These are phyloP conservation scores for Strigamia crassipes DNA, from an alignment of 2,888 invertebrate species.

Conservation along the genomic window DNA sequence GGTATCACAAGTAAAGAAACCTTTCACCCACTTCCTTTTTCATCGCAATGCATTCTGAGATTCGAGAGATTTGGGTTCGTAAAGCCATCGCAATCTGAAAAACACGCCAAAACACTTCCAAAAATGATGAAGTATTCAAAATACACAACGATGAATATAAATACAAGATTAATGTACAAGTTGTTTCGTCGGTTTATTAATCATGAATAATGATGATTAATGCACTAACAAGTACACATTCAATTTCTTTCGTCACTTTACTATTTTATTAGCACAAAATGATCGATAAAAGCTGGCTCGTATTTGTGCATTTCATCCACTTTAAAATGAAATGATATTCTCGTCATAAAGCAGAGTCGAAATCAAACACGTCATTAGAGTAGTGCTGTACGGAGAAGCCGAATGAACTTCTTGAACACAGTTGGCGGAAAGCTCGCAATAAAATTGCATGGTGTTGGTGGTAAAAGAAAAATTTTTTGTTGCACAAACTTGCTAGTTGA, in stretches of 20 bases:
- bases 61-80: too few species aligned
- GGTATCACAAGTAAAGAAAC: background rate
- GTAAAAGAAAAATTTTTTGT: slow-evolving; percentile 12
- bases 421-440: slow-evolving; percentile 25
- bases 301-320: too few species aligned
- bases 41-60: too few species aligned
- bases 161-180: too few species aligned
- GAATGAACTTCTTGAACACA: slow-evolving; percentile 42
- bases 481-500: slow-evolving; percentile 33
- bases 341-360: background rate
- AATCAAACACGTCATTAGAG: slow-evolving; percentile 38
- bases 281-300: too few species aligned
- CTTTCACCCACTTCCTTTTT: background rate
- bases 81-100: too few species aligned
- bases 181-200: too few species aligned
- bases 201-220: too few species aligned
- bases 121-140: too few species aligned
- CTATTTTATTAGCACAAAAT: background rate
- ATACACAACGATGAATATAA: too few species aligned
- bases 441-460: slow-evolving; percentile 25
- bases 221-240: too few species aligned
- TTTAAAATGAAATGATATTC: background rate
- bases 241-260: background rate
- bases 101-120: too few species aligned
- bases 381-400: background rate